phyloP scores from a whole-genome alignment of 2,888 invertebrate genomes.

The Pachliopta kotzebuea region DNA sequence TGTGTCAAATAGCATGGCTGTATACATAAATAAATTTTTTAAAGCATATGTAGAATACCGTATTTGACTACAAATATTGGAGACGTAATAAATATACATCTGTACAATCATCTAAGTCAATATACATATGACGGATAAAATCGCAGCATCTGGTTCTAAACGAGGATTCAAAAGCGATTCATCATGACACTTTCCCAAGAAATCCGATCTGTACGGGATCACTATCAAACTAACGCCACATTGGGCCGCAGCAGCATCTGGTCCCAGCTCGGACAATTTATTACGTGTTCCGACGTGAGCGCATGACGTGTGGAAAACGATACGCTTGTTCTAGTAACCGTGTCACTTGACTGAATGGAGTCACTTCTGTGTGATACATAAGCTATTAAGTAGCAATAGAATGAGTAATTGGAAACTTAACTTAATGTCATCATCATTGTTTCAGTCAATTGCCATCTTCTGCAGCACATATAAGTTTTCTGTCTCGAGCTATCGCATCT shows the following conservation, averaged over 20 bases:
- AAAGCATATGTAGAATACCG: no score
- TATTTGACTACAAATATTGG: no score
- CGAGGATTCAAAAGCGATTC: conserved; percentile 10
- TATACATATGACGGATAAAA: not conserved
- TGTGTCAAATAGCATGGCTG: no score
- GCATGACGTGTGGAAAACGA: conserved; percentile 31
- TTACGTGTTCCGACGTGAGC: conserved; percentile 24
- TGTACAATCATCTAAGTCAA: no score
- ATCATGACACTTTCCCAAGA: conserved; percentile 26
- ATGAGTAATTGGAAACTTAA: no score
- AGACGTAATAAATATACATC: no score
- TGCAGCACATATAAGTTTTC: no score
- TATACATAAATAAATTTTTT: no score
- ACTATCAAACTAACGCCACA: conserved; percentile 15
- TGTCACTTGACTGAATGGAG: conserved; percentile 14
- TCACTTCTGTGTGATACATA: not conserved
- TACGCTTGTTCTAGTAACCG: conserved; percentile 24
- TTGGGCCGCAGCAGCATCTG: conserved; percentile 22
- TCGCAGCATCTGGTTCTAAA: conserved; percentile 8
- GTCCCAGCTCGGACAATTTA: conserved; percentile 19
- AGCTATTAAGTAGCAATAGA: no score
- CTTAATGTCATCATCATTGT: no score
- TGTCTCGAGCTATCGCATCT: no score
- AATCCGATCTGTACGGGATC: conserved; percentile 22
- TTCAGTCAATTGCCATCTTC: no score